Evolutionary conservation across 2,113 vertebrate species (phyloP), one percentile per base, ranked within the genome.

Genomic region (Helogale parvula): DNA sequence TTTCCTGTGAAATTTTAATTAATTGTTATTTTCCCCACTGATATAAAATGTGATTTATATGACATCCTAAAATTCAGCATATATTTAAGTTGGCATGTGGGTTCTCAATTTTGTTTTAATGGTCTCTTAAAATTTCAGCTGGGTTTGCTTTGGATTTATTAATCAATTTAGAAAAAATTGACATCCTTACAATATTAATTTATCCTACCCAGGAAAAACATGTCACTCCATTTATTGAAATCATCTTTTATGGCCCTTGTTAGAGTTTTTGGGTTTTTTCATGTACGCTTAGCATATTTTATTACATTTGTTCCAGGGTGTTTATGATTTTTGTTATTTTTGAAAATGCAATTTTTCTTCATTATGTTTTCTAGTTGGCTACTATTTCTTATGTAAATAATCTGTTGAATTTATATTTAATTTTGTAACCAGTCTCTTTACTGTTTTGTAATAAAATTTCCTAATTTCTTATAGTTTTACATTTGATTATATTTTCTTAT

Each of bases 61-160:
- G 25, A 47, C 86, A 25, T 27, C 84, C 16, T 79, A 29, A 82
- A 72, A 57, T 71, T 41, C 52, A 93, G 10, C 41, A 83, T 47
- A 15, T 83, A 65, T 23, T 90, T 79, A 90, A 87, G 19, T 79
- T 96, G 31, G 16, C 69, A 50, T 83, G 12, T 41, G 2, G 13
- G 25, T n/a, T 88, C 12, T 88, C n/a, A 17, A 83, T 72, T 90
- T 77, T 87, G 21, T 81, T 92, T 86, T 60, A 69, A 93, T 87
- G 14, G 87, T 57, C 5, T 82, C 72, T 83, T 77, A 95, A 27
- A 35, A 87, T 90, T 93, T 95, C 31, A 90, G 5, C 1, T 86
- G 41, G 15, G 8, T 21, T 66, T 87, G 16, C 29, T 81, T 52
- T 90, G 16, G n/a, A 76, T 90, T 87, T n/a, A 93, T 77, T 83